phyloP scores from a whole-genome alignment of 2,797 vertebrate species.

The Steatocranus sp. region DNA sequence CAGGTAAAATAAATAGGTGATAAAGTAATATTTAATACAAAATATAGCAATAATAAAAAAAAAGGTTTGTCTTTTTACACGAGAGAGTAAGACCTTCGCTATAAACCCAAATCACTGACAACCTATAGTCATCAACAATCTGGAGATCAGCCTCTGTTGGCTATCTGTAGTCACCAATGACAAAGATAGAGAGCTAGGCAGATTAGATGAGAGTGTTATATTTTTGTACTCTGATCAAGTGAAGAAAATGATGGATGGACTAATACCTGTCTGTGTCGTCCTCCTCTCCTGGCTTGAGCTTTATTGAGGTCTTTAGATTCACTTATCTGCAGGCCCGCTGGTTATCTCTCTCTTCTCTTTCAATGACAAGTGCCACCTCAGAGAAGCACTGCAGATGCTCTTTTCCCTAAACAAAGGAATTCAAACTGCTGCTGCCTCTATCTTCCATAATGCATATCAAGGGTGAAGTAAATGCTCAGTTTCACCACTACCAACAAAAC shows the following conservation, averaged over 20 bases:
- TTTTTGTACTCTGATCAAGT: conserved; percentile 67
- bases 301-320: conserved; percentile 75
- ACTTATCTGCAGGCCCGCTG: conserved; percentile 64
- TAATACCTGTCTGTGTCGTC: conserved; percentile 62
- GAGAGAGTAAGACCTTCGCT: not conserved
- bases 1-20: not conserved
- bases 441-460: not conserved
- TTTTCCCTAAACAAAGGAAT: conserved; percentile 42
- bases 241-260: conserved; percentile 73
- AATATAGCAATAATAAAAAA: not conserved
- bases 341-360: conserved; percentile 56
- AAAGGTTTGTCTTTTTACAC: not conserved
- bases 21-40: not conserved
- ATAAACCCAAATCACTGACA: not conserved
- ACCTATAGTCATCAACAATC: conserved; percentile 32
- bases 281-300: conserved; percentile 44
- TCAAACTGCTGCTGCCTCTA: not conserved
- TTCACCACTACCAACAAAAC: not conserved
- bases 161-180: conserved; percentile 57
- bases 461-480: not conserved
- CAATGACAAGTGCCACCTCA: conserved; percentile 59
- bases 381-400: conserved; percentile 33
- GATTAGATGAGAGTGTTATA: conserved; percentile 66
- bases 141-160: conserved; percentile 35
- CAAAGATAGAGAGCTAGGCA: conserved; percentile 53